Evolutionary conservation across 2,888 invertebrate species (phyloP).

Genomic region (Psylliodes chrysocephalus): DNA sequence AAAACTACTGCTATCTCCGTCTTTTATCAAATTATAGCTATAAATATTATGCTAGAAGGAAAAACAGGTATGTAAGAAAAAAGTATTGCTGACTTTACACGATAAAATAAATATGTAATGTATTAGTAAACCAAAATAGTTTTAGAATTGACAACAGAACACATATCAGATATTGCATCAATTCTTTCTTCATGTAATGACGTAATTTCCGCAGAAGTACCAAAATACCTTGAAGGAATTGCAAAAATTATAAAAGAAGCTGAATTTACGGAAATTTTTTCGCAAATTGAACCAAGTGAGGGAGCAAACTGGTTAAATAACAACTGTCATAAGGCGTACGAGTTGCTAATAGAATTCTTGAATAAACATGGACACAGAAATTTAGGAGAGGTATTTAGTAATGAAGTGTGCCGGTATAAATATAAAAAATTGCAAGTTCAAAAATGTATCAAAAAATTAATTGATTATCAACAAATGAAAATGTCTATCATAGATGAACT

Average conservation of each 20-base stretch:
- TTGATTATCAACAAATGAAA: too few species aligned
- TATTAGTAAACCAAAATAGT: neutral
- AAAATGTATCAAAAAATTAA: too few species aligned
- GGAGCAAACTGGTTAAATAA: slow-evolving; percentile 70
- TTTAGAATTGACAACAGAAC: slow-evolving; percentile 67
- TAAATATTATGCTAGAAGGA: slow-evolving; percentile 68
- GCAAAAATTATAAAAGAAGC: slow-evolving; percentile 50
- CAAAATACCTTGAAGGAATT: slow-evolving; percentile 55
- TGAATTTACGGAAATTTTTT: slow-evolving; percentile 65
- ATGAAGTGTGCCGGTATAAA: too few species aligned
- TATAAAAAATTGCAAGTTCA: too few species aligned
- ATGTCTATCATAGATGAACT: too few species aligned
- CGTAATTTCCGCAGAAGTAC: slow-evolving; percentile 81
- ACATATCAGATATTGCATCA: slow-evolving; percentile 75
- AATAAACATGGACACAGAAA: slow-evolving; percentile 77
- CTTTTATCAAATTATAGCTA: slow-evolving; percentile 68
- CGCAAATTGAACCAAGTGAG: slow-evolving; percentile 63
- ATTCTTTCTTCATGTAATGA: slow-evolving; percentile 75
- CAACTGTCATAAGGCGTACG: slow-evolving; percentile 64
- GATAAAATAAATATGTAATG: neutral
- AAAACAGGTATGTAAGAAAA: slow-evolving; percentile 61
- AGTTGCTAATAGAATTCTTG: slow-evolving; percentile 70
- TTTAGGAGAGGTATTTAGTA: slow-evolving; percentile 69
- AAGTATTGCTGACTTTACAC: too few species aligned
- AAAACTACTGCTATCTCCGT: slow-evolving; percentile 66